Conservation (phyloP, 2,888 invertebrate genomes). For the Drosophila robusta region DNA sequence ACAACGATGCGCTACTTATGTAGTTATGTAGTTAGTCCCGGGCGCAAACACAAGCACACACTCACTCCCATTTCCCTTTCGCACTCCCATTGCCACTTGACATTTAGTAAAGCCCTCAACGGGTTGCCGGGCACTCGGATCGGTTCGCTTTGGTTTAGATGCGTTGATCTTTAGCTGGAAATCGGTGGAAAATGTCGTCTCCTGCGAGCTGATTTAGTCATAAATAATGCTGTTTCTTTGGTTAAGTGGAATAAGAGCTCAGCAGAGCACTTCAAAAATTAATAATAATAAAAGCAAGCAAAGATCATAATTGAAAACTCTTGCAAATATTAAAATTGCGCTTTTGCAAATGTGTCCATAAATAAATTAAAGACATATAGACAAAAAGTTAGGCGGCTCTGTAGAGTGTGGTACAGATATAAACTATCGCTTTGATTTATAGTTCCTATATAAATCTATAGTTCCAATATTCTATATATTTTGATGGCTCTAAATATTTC, state of each 20-base stretch:
- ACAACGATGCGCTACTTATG: conserved; percentile 70
- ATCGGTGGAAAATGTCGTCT: conserved; percentile 10
- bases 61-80: conserved; percentile 9
- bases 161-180: conserved; percentile 70
- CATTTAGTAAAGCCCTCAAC: conserved; percentile 51
- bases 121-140: conserved; percentile 40
- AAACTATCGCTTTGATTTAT: too few species aligned
- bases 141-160: conserved; percentile 33
- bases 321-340: too few species aligned
- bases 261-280: not conserved
- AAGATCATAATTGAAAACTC: too few species aligned
- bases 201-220: conserved; percentile 29
- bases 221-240: conserved; percentile 12
- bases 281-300: too few species aligned
- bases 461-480: too few species aligned
- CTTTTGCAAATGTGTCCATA: too few species aligned
- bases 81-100: conserved; percentile 38
- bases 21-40: conserved; percentile 62
- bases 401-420: too few species aligned
- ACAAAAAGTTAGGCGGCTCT: too few species aligned
- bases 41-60: conserved; percentile 2
- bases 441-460: too few species aligned
- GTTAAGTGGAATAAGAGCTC: not conserved
- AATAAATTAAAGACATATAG: too few species aligned
- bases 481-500: too few species aligned